Conservation (phyloP, 1,140 invertebrate species). For the Samia ricini region DNA sequence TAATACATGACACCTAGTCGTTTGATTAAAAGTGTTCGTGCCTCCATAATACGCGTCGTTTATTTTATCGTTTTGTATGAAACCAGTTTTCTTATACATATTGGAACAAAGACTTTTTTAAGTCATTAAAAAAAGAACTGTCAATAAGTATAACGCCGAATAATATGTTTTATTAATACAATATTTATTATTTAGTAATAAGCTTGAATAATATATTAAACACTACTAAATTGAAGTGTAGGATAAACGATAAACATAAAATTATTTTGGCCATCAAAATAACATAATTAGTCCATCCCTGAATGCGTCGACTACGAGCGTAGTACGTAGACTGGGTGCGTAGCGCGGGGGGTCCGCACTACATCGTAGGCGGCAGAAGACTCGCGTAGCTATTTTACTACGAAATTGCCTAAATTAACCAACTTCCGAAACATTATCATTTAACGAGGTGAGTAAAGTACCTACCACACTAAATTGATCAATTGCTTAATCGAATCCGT, state of each 20-base stretch:
- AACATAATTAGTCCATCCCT: not conserved
- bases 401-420: not conserved
- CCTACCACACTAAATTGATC: not conserved
- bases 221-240: not conserved
- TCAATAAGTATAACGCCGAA: too few relatives aligned
- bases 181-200: too few relatives aligned
- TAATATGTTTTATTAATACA: too few relatives aligned
- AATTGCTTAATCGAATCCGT: not conserved
- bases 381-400: not conserved
- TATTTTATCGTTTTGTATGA: constrained; percentile 33
- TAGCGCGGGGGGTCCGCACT: not conserved
- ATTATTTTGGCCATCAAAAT: not conserved
- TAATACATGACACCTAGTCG: constrained; percentile 39
- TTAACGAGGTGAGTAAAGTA: not conserved
- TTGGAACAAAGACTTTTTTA: not conserved
- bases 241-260: not conserved
- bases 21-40: constrained; percentile 47
- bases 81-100: constrained; percentile 15
- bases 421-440: not conserved
- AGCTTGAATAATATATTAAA: too few relatives aligned
- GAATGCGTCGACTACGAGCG: not conserved
- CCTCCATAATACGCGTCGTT: constrained; percentile 28
- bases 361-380: not conserved
- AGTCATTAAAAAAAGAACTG: too few relatives aligned
- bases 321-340: not conserved